phyloP scores from a whole-genome alignment of 2,797 vertebrate genomes.

The Tangara arthus region DNA sequence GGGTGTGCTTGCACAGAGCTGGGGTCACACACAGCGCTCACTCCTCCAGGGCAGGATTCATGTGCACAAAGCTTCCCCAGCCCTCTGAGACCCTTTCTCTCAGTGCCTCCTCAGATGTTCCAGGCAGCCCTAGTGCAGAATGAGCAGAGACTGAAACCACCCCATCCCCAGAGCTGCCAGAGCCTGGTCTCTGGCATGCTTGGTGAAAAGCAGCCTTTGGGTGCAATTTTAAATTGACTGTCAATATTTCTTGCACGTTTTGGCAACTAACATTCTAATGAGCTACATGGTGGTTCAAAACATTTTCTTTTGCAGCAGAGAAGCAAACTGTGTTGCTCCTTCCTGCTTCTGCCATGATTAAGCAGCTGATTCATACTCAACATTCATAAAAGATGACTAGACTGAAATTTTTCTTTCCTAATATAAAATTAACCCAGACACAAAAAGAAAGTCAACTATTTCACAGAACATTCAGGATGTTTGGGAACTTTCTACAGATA shows the following conservation, averaged over 20 bases:
- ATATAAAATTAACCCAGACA: neutral
- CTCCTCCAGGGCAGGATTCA: neutral
- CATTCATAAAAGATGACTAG: neutral
- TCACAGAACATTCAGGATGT: neutral
- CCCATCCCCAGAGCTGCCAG: neutral
- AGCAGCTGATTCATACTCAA: neutral
- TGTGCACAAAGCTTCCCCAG: neutral
- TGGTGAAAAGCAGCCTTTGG: neutral
- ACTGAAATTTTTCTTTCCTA: neutral
- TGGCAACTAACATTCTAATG: neutral
- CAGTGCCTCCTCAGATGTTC: neutral
- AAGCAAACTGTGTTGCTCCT: neutral
- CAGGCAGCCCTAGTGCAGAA: neutral
- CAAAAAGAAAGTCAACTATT: neutral
- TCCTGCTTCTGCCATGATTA: neutral
- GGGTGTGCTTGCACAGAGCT: neutral
- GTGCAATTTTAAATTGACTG: neutral
- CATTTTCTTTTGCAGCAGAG: neutral
- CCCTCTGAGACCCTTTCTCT: neutral
- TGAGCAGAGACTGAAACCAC: neutral
- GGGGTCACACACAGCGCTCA: neutral
- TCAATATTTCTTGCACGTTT: neutral
- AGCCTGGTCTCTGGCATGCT: fast-evolving
- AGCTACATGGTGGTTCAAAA: neutral
- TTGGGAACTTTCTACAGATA: neutral